A percentile compares a stretch with the other conserved stretches of the same genome.
phyloP scores from a whole-genome alignment of 2,113 vertebrate genomes.

The Physeter macrocephalus region DNA sequence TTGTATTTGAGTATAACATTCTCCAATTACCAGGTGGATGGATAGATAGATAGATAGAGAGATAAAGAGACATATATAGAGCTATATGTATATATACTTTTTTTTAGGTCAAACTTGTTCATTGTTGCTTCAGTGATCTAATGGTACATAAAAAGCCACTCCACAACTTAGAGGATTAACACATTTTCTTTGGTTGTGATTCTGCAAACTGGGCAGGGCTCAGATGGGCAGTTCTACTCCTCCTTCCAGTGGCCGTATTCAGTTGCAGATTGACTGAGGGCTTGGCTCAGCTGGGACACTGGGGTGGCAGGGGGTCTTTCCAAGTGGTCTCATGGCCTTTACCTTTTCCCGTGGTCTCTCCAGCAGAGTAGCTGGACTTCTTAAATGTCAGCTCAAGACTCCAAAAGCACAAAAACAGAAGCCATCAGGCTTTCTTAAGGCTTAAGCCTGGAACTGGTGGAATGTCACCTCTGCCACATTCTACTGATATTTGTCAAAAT shows the following conservation, averaged over 20 bases:
- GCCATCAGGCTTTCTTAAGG: neutral
- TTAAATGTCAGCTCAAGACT: neutral
- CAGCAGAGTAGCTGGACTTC: neutral
- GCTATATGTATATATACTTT: neutral
- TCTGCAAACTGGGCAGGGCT: neutral
- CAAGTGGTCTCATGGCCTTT: neutral
- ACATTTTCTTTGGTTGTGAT: neutral
- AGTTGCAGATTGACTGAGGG: too few species aligned
- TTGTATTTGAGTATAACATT: neutral
- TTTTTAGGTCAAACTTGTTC: neutral
- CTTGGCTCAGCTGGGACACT: neutral
- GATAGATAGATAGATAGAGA: neutral
- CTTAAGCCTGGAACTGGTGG: neutral
- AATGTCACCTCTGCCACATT: neutral
- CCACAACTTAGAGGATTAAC: neutral
- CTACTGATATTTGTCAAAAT: neutral
- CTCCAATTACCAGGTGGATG: neutral
- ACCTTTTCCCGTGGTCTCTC: neutral
- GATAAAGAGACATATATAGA: neutral
- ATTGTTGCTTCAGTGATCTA: neutral
- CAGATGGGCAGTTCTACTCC: neutral
- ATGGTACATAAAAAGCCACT: neutral
- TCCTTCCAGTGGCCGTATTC: fast-evolving
- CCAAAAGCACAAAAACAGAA: neutral
- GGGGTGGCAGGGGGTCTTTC: neutral